A percentile compares a stretch with the other conserved stretches of the same genome.
These are phyloP conservation scores for Calcarius ornatus DNA, from an alignment of 2,113 vertebrate genomes.

Conservation along the genomic window DNA sequence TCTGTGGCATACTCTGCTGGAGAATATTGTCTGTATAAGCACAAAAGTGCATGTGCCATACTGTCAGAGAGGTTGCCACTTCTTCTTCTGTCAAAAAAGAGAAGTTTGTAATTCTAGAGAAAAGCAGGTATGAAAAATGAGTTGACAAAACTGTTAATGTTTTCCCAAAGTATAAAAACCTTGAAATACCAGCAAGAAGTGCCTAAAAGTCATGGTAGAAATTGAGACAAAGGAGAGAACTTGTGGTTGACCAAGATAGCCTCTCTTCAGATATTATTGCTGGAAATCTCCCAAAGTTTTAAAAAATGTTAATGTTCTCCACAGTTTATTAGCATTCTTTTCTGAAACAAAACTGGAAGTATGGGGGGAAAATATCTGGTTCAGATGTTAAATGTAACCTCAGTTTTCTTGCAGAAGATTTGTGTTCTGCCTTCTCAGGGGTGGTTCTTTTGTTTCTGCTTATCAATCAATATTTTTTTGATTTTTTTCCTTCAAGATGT, in stretches of 20 bases:
- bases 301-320: not conserved
- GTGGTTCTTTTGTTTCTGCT: not conserved
- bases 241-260: not conserved
- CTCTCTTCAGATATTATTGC: not conserved
- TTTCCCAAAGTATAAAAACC: not conserved
- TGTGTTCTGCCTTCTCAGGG: not conserved
- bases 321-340: not conserved
- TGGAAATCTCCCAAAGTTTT: not conserved
- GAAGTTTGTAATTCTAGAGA: not conserved
- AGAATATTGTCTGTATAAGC: not conserved
- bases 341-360: not conserved
- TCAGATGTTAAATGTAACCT: not conserved
- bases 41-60: not conserved
- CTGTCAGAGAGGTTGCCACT: not conserved
- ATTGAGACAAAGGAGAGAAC: not conserved
- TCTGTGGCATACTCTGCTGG: not conserved
- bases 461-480: not conserved
- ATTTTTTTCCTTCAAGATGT: not conserved
- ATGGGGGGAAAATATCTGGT: fast-evolving
- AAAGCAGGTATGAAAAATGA: not conserved
- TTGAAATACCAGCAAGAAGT: not conserved
- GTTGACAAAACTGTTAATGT: not conserved
- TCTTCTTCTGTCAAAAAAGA: not conserved
- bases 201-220: not conserved
- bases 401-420: not conserved